Evolutionary conservation across 1,140 invertebrate genomes (phyloP).

Genomic region (Lepidurus arcticus): DNA sequence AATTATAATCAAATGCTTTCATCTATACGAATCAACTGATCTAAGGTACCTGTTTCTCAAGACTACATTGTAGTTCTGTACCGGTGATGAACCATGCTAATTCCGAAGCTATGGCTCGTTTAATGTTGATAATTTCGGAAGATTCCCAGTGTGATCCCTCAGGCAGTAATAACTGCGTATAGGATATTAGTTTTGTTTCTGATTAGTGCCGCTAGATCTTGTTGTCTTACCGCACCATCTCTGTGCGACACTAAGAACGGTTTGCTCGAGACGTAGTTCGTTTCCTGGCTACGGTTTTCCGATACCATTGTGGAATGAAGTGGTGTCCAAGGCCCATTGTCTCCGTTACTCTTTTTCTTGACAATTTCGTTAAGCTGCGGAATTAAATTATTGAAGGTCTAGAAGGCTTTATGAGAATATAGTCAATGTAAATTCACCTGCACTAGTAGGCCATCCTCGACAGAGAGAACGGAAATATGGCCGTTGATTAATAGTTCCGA

Average conservation of each 20-base stretch:
- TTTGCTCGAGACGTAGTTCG: neutral
- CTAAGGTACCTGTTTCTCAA: neutral
- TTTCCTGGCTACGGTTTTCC: neutral
- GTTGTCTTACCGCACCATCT: neutral
- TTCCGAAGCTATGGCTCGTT: neutral
- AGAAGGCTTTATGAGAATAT: neutral
- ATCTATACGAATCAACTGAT: neutral
- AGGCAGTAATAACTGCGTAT: neutral
- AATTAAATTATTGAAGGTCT: neutral
- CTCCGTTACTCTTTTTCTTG: neutral
- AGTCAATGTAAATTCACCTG: neutral
- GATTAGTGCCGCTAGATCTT: neutral
- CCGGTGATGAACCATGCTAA: neutral
- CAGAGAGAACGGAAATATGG: neutral
- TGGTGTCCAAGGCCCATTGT: conserved; percentile 5
- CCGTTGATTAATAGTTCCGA: neutral
- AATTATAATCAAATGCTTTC: neutral
- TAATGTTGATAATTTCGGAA: neutral
- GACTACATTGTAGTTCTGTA: neutral
- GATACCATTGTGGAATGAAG: neutral
- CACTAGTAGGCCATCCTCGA: neutral
- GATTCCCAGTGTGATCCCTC: neutral
- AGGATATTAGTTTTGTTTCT: neutral
- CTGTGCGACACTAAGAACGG: neutral
- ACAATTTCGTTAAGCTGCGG: neutral